Conservation (phyloP, 2,888 invertebrate genomes). For the Patella ulyssiponensis region DNA sequence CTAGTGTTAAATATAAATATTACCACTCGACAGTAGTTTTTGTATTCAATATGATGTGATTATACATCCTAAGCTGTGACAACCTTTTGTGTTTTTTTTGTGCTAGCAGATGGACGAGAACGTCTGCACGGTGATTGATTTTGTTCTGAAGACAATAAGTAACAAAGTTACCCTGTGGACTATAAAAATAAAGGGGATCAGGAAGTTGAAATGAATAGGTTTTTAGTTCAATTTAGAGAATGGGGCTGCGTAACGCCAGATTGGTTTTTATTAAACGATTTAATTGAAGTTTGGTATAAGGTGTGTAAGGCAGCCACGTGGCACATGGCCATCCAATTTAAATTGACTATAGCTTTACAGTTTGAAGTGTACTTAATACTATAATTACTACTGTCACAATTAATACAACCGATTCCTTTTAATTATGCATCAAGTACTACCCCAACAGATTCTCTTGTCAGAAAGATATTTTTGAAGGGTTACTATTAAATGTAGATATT, state of each 20-base stretch:
- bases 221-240: background rate
- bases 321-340: background rate
- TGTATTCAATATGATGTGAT: too few species aligned
- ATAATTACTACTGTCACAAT: too few species aligned
- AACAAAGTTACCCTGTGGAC: background rate
- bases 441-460: too few species aligned
- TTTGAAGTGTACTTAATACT: background rate
- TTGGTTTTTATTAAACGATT: background rate
- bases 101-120: constrained; percentile 1
- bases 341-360: background rate
- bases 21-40: too few species aligned
- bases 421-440: too few species aligned
- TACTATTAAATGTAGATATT: too few species aligned
- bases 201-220: background rate
- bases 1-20: too few species aligned
- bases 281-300: constrained; percentile 1
- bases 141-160: background rate
- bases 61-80: constrained; percentile 3
- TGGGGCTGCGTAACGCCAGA: background rate
- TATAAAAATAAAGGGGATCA: background rate
- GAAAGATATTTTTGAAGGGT: too few species aligned
- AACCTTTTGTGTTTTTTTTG: constrained; percentile 5
- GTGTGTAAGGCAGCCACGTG: background rate
- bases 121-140: background rate
- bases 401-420: too few species aligned